Evolutionary conservation across 2,888 invertebrate species (phyloP).

Genomic region (Ormyrus labotus): DNA sequence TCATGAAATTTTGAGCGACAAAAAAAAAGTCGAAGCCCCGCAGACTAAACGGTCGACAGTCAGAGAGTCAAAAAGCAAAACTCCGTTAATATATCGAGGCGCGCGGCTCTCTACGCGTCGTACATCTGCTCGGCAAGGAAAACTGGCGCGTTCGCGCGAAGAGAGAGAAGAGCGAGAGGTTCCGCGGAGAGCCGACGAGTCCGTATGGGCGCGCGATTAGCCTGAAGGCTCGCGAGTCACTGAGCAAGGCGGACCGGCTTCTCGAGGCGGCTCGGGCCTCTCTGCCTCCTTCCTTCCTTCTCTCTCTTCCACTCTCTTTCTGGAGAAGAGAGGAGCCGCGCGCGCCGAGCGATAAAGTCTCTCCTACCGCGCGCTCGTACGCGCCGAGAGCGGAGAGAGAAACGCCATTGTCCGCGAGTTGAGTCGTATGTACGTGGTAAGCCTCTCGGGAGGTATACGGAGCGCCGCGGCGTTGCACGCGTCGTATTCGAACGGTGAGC

Average conservation of each 20-base stretch:
- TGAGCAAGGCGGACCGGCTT: constrained; percentile 66
- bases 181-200: background rate
- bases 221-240: constrained; percentile 72
- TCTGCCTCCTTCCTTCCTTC: constrained; percentile 26
- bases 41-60: background rate
- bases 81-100: too few species aligned
- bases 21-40: too few species aligned
- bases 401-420: constrained; percentile 31
- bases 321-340: constrained; percentile 41
- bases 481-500: background rate
- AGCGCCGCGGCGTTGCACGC: constrained; percentile 29
- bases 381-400: constrained; percentile 2
- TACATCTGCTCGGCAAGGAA: background rate
- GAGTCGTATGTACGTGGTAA: background rate
- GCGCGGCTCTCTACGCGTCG: too few species aligned
- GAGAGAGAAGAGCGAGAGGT: background rate
- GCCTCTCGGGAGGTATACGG: constrained; percentile 12
- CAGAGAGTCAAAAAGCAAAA: background rate
- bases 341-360: constrained; percentile 25
- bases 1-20: too few species aligned
- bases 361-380: background rate
- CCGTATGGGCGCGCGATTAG: constrained; percentile 64
- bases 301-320: constrained; percentile 26
- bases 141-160: background rate
- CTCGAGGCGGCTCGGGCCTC: constrained; percentile 33